phyloP scores from a whole-genome alignment of 2,797 vertebrate genomes.

The Coregonus ussuriensis region DNA sequence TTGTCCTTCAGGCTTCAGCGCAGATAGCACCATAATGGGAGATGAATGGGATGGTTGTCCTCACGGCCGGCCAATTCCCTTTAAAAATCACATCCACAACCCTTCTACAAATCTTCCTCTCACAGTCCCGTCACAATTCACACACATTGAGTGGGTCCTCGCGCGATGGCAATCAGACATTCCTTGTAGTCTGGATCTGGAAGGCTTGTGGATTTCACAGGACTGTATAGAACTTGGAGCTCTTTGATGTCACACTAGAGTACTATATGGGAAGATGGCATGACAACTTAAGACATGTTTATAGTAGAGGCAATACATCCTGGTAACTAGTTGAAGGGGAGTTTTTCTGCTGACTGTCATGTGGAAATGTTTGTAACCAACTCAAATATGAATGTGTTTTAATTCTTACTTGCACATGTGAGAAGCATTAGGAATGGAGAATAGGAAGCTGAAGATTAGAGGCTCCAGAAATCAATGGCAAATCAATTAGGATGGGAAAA shows the following conservation, averaged over 20 bases:
- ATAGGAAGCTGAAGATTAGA: neutral
- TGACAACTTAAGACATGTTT: neutral
- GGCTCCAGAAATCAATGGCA: neutral
- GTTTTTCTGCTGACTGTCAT: too few relatives aligned
- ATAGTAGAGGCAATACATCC: too few relatives aligned
- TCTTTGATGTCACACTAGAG: neutral
- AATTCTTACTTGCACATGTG: neutral
- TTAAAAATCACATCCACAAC: constrained; percentile 13
- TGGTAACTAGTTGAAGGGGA: too few relatives aligned
- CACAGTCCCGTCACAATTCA: constrained; percentile 7
- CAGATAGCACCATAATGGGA: constrained; percentile 42
- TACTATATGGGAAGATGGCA: neutral
- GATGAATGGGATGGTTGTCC: constrained; percentile 41
- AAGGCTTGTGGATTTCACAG: constrained; percentile 24
- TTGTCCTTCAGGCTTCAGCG: constrained; percentile 35
- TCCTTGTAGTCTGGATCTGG: constrained; percentile 28
- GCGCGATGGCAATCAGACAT: constrained; percentile 16
- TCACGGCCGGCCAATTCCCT: constrained; percentile 15
- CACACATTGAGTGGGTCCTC: constrained; percentile 14
- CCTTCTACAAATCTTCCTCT: constrained; percentile 12
- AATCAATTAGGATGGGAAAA: constrained; percentile 9
- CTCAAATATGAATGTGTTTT: too few relatives aligned
- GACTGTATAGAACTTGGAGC: neutral
- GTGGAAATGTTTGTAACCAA: too few relatives aligned
- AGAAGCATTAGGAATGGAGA: neutral